Conservation (phyloP, 2,888 invertebrate species). For the Vesta saturnalis region DNA sequence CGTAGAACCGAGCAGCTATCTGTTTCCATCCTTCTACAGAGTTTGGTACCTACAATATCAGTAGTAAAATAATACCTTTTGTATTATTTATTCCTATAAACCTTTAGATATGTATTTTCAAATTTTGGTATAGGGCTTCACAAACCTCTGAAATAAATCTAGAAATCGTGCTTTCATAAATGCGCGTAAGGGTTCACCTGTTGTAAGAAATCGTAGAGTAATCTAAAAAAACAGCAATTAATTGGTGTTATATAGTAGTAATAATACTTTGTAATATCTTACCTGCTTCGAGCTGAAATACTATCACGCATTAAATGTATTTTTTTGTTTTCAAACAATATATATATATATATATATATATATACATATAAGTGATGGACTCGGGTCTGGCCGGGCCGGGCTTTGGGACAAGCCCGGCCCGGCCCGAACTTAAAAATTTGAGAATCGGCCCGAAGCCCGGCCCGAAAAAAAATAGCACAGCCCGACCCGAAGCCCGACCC, state of each 20-base stretch:
- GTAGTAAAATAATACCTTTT: background rate
- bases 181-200: background rate
- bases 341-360: no score
- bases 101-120: background rate
- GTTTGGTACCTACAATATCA: conserved; percentile 12
- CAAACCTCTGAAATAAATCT: background rate
- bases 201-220: background rate
- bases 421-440: no score
- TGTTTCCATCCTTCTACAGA: conserved; percentile 20
- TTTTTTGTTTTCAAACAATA: no score
- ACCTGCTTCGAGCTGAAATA: background rate
- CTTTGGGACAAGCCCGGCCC: no score
- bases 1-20: conserved; percentile 21
- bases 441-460: no score
- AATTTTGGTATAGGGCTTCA: background rate
- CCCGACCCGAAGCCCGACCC: no score
- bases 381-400: no score
- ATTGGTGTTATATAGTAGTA: background rate
- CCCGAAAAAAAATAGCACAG: no score
- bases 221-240: background rate
- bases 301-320: conserved; percentile 2
- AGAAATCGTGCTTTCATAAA: background rate
- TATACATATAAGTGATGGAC: no score
- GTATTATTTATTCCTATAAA: background rate
- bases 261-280: background rate